These are phyloP conservation scores for Bagarius yarrelli DNA, from an alignment of 2,113 vertebrate genomes.

Conservation along the genomic window DNA sequence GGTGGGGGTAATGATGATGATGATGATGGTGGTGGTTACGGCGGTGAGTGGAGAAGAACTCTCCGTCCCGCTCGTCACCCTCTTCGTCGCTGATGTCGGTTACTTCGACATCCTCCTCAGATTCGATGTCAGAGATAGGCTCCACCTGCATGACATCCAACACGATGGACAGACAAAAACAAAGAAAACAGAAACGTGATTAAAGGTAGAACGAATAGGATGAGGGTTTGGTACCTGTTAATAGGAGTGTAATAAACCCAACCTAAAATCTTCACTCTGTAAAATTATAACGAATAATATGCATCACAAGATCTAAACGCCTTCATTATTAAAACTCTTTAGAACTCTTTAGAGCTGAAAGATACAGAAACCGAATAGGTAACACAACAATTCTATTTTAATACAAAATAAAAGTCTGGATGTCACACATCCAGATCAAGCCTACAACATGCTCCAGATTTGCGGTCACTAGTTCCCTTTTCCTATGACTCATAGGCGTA, in stretches of 20 bases:
- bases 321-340: too few species aligned
- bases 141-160: constrained; percentile 72
- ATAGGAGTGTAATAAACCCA: background rate
- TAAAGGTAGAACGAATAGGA: background rate
- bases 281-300: background rate
- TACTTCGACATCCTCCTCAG: constrained; percentile 85
- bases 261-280: background rate
- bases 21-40: constrained; percentile 54
- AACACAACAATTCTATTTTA: too few species aligned
- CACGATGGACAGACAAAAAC: background rate
- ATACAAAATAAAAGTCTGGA: too few species aligned
- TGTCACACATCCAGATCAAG: too few species aligned
- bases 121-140: constrained; percentile 88
- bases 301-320: too few species aligned
- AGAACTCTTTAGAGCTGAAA: too few species aligned
- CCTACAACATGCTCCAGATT: too few species aligned
- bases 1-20: constrained; percentile 38
- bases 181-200: background rate
- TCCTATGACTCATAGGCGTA: too few species aligned
- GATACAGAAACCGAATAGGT: too few species aligned
- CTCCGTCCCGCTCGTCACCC: constrained; percentile 70
- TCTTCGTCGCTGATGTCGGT: constrained; percentile 88
- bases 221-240: too few species aligned
- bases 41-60: constrained; percentile 62
- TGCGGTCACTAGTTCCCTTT: too few species aligned